These are phyloP conservation scores for Gymnogyps californianus DNA, from an alignment of 2,113 vertebrate genomes.

Conservation along the genomic window DNA sequence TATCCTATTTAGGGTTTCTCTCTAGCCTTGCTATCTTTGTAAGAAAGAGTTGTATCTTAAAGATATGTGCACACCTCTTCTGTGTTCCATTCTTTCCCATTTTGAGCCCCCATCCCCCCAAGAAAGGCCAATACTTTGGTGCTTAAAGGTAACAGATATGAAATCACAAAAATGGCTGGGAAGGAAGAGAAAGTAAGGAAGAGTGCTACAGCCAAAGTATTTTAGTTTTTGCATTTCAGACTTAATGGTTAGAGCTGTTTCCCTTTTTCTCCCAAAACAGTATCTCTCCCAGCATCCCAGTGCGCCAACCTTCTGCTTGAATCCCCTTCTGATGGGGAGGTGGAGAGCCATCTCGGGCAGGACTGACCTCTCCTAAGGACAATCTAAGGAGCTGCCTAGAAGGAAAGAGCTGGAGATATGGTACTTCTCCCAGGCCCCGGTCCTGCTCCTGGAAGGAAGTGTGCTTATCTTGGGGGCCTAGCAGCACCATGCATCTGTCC, in stretches of 20 bases:
- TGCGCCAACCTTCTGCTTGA: background rate
- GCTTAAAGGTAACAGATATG: background rate
- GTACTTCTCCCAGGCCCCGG: background rate
- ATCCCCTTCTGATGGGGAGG: background rate
- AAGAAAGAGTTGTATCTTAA: background rate
- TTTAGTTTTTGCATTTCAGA: background rate
- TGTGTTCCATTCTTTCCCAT: background rate
- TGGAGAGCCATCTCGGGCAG: background rate
- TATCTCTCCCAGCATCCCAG: background rate
- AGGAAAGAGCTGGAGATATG: background rate
- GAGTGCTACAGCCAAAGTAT: background rate
- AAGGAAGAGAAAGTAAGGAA: background rate
- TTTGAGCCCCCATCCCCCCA: background rate
- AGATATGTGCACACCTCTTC: accelerated
- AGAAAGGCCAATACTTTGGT: background rate
- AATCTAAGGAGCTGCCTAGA: background rate
- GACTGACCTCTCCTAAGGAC: background rate
- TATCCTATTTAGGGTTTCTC: background rate
- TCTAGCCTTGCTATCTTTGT: background rate
- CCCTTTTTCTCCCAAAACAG: background rate
- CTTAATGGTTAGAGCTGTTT: background rate
- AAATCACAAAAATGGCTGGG: background rate
- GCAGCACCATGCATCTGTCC: background rate
- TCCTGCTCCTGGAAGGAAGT: background rate
- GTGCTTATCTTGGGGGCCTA: background rate